Conservation (phyloP, 2,113 vertebrate species). For the Spermophilus dauricus region DNA sequence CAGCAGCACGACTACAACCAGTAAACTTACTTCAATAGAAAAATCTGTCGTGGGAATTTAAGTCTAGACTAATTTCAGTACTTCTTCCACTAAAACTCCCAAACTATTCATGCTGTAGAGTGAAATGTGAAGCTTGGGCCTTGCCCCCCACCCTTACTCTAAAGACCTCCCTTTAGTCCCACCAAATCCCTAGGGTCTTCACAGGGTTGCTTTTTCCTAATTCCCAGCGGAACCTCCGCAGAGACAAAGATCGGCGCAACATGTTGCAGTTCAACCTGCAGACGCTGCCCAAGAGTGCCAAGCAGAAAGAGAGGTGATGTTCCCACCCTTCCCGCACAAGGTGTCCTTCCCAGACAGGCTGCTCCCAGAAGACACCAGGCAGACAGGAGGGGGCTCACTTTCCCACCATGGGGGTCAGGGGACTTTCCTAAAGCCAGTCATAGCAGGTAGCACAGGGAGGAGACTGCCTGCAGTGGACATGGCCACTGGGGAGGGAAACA, state of each 20-base stretch:
- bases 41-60: not conserved
- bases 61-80: not conserved
- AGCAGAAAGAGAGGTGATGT: slow-evolving; percentile 98
- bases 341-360: not conserved
- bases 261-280: slow-evolving; percentile 98
- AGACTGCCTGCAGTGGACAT: fast-evolving
- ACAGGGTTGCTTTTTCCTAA: fast-evolving
- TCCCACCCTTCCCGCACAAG: too few species aligned
- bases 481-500: fast-evolving
- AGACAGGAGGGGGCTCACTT: not conserved
- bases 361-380: not conserved
- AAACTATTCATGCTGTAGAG: not conserved
- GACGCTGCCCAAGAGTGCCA: slow-evolving; percentile 98
- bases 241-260: slow-evolving; percentile 98
- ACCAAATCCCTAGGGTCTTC: not conserved
- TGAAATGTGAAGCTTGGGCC: not conserved
- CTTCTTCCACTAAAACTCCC: not conserved
- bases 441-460: not conserved
- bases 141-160: not conserved
- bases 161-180: not conserved
- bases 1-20: not conserved
- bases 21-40: not conserved
- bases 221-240: slow-evolving; percentile 95
- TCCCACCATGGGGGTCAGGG: not conserved
- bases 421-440: not conserved